These are phyloP conservation scores for Tuta absoluta DNA, from an alignment of 2,888 invertebrate species.

Conservation along the genomic window DNA sequence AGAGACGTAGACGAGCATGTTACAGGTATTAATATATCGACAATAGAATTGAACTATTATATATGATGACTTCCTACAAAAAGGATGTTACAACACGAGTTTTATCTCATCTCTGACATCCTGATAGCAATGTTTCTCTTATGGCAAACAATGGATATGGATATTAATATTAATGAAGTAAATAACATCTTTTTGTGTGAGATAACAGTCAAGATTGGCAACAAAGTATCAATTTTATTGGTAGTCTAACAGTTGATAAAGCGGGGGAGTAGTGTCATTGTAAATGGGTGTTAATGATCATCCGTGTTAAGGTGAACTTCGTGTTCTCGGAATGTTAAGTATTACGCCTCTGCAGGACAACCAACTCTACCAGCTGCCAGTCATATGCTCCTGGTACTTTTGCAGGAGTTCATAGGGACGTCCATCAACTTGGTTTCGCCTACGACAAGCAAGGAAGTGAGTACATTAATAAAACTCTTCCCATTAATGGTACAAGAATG, in stretches of 20 bases:
- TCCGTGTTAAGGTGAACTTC: constrained; percentile 67
- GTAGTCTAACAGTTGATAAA: constrained; percentile 38
- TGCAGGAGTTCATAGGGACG: too few relatives aligned
- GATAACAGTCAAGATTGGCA: background rate
- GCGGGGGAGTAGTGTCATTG: constrained; percentile 54
- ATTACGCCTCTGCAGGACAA: constrained; percentile 56
- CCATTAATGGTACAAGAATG: background rate
- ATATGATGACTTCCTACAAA: background rate
- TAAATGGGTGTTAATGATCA: constrained; percentile 48
- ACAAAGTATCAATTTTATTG: constrained; percentile 33
- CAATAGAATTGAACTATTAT: constrained; percentile 15
- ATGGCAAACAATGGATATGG: constrained; percentile 6
- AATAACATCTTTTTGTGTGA: background rate
- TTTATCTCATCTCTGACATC: background rate
- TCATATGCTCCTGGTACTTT: constrained; percentile 2
- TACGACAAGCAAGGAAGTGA: too few relatives aligned
- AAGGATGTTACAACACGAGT: background rate
- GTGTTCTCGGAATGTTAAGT: constrained; percentile 52
- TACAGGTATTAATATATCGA: background rate
- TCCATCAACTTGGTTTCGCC: too few relatives aligned
- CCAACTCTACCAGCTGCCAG: constrained; percentile 34
- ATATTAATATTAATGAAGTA: background rate
- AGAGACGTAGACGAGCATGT: background rate
- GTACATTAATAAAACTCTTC: too few relatives aligned
- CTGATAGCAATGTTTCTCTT: background rate